These are phyloP conservation scores for Heliconius melpomene DNA, from an alignment of 1,140 invertebrate species.

Conservation along the genomic window DNA sequence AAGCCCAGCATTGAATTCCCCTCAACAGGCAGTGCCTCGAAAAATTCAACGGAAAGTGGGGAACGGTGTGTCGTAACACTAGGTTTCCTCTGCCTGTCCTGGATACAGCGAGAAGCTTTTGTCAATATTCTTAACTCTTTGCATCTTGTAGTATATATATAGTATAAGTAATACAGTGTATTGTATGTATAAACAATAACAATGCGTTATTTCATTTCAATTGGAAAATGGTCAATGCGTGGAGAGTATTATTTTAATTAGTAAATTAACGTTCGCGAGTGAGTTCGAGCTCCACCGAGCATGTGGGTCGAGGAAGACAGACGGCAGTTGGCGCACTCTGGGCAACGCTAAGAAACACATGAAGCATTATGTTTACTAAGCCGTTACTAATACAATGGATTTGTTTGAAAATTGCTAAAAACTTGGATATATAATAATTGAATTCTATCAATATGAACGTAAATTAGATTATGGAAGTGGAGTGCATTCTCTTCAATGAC, in stretches of 20 bases:
- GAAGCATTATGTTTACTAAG: slow-evolving; percentile 25
- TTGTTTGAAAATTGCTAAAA: background rate
- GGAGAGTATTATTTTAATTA: slow-evolving; percentile 37
- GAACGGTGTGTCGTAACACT: no score
- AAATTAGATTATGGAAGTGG: no score
- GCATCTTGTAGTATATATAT: background rate
- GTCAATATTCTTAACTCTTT: background rate
- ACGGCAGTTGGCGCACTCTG: slow-evolving; percentile 36
- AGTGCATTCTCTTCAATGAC: no score
- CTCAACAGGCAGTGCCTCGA: no score
- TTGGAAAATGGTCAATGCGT: slow-evolving; percentile 31
- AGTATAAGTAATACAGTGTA: background rate
- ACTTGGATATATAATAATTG: background rate
- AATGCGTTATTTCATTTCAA: slow-evolving; percentile 11
- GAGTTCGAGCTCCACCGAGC: slow-evolving; percentile 35
- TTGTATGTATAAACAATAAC: background rate
- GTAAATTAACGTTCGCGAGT: slow-evolving; percentile 42
- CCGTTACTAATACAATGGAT: slow-evolving; percentile 21
- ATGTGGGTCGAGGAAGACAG: slow-evolving; percentile 41
- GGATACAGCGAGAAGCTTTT: no score
- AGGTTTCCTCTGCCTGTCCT: no score
- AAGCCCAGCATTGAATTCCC: no score
- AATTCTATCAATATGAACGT: background rate
- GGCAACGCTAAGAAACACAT: slow-evolving; percentile 25
- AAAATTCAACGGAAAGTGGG: no score